Evolutionary conservation across 2,888 invertebrate species (phyloP), one percentile per base, ranked within the genome.

Genomic region (Thereva unica): DNA sequence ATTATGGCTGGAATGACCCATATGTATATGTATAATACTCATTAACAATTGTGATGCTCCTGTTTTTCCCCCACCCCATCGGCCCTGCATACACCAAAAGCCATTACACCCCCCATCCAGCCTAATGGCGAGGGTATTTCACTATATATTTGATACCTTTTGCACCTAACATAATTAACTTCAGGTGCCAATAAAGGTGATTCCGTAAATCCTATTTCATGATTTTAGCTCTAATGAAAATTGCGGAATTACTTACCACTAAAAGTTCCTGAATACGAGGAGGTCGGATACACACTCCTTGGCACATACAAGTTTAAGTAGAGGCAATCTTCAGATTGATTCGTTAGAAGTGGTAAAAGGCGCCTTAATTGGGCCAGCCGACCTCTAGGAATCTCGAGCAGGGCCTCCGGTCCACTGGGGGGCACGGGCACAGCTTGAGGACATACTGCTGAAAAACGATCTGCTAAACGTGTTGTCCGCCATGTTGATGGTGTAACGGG

Each of bases 271-370:
- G 52, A 34, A 12, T 50, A 37, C 10, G 63, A 47, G 3, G 67
- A 78, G 88, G 88, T 86, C 76, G 67, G 64, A 53, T 64, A 53
- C 6, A 45, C 50, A 40, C 45, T 34, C 85, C 86, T 75, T 71
- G 97, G 97, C 72, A 95, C 93, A 84, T 95, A 98, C 74, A 98
- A 87, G 84, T 98, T 98, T 79, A 98, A 89, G 82, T 95, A 96
- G 75, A 98, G 89, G 81, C 98, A 98, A 85, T 98, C 97, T 84
- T 98, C 98, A 81, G 93, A 94, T 84, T 97, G 96, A 80, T 96
- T 93, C 76, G 88, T 87, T 68, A 97, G 86, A 73, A 92, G 83
- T 12, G 94, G 93, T 74, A 91, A 82, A 73, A 97, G 83, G 71
- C 92, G 88, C 77, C 93, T 90, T 69, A 97, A 85, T 80, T 95